Evolutionary conservation across 2,113 vertebrate species (phyloP), one percentile per base, ranked within the genome.

Genomic region (Lepidothrix coronata): DNA sequence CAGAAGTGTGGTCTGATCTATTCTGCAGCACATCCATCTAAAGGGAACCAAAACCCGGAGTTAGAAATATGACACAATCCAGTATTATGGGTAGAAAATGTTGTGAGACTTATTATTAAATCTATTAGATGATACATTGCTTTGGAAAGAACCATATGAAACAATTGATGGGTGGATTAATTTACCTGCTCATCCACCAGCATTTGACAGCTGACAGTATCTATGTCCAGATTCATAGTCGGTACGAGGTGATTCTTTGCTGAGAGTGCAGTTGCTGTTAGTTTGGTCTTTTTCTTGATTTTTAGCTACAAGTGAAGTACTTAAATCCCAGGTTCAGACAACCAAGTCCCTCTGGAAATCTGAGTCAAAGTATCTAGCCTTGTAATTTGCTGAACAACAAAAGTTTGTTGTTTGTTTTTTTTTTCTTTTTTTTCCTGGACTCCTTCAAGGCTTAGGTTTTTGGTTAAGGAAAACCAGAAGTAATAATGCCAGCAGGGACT

Each of bases 1-100:
- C 81, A 96, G 72, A 96, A 96, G n/a, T 85, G 78, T 95, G 85
- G 78, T 92, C 88, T 96, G 90, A 93, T 94, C 90, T 93, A 20
- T 72, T 78, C 73, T 58, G 46, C 48, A 83, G 61, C 33, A 83
- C 81, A 96, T 88, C 61, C 49, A 87, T 94, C 92, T 92, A 87
- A 88, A 57, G 25, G 19, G 62, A 93, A 81, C 22, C 14, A 72
- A 85, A 94, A 89, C 41, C 23, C 61, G 65, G 54, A 73, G 54
- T 54, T 78, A 86, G 51, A 94, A 93, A 75, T 91, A 89, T 61
- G 61, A 85, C 68, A 92, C 33, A 88, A 62, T 71, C 31, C 37
- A 65, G 59, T 82, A 89, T 58, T 75, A 88, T n/a, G 57, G 55
- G 51, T 89, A 85, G 58, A 85, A 94, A 94, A 88, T 61, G 5